Evolutionary conservation across 2,797 vertebrate species (phyloP), one percentile per base, ranked within the genome.

Genomic region (Triplophysa yarkandensis): DNA sequence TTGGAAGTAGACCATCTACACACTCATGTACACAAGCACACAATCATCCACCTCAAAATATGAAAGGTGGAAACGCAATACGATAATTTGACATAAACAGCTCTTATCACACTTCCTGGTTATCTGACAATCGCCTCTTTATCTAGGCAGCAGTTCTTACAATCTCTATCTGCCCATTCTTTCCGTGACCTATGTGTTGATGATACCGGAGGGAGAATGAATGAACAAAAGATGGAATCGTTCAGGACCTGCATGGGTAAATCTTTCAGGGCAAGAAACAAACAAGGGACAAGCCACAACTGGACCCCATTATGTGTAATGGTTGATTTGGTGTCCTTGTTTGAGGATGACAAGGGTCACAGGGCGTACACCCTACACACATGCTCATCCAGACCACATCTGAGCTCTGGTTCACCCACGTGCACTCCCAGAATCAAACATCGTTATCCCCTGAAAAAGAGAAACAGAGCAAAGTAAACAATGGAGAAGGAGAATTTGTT

Each of bases 251-350:
- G 74, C 73, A 68, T 50, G 58, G 62, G 72, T 77, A 74, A 83
- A 81, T 77, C 76, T 77, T 82, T 82, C 68, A 70, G 43, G 19
- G 62, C 48, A 62, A 75, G 74, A 78, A 80, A 74, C 79, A 82
- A 82, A 83, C 81, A 81, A 68, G 71, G 11, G 60, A 81, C 80
- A 81, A 78, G 77, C 78, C 72, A 73, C 80, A 85, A 81, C 85
- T 84, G 80, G 81, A 80, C 71, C 48, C 32, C 65, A 82, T 82
- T 83, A 80, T 52, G 25, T 66, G 46, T 81, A 69, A 80, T 63
- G 79, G 79, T 82, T 82, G 78, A 77, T 76, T 76, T 74, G 46
- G 66, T 78, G 69, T 76, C 73, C 73, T 72, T 83, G 83, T 84
- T 86, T 80, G 64, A 76, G 48, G 79, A 80, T 81, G 72, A 74